Conservation (phyloP, 2,113 vertebrate species). For the Natator depressus region DNA sequence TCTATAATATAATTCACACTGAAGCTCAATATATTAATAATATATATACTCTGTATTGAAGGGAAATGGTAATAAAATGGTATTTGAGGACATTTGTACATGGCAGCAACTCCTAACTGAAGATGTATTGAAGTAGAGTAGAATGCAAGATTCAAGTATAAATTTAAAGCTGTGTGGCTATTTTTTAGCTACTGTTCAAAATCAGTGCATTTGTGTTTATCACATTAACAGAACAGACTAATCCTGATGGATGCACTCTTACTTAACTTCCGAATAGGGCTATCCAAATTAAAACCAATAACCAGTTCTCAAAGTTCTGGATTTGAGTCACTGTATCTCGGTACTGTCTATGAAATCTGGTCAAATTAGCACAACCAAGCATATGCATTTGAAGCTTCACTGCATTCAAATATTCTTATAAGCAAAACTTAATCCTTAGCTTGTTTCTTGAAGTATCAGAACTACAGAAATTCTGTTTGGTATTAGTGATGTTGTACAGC, state of each 20-base stretch:
- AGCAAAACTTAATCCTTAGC: background rate
- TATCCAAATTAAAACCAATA: slow-evolving; percentile 56
- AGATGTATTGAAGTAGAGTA: background rate
- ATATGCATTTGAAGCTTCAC: background rate
- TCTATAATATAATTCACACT: fast-evolving
- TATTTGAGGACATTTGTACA: background rate
- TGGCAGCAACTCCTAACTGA: background rate
- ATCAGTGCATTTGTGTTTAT: slow-evolving; percentile 62
- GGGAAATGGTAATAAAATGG: background rate
- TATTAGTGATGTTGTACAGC: background rate
- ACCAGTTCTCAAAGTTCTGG: background rate
- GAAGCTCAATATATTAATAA: background rate
- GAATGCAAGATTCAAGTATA: background rate
- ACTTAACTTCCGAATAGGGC: slow-evolving; percentile 52
- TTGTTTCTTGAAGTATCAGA: background rate
- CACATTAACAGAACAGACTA: slow-evolving; percentile 37
- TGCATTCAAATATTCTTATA: background rate
- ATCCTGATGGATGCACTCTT: slow-evolving; percentile 44
- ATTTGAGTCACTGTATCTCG: background rate
- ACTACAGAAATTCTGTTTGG: background rate
- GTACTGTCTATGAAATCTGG: background rate
- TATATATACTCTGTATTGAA: background rate
- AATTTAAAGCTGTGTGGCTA: slow-evolving; percentile 10
- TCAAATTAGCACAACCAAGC: background rate
- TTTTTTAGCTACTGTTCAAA: slow-evolving; percentile 31